A percentile compares a stretch with the other conserved stretches of the same genome.
Evolutionary conservation across 2,797 vertebrate genomes (phyloP).

Genomic region (Columba guinea): DNA sequence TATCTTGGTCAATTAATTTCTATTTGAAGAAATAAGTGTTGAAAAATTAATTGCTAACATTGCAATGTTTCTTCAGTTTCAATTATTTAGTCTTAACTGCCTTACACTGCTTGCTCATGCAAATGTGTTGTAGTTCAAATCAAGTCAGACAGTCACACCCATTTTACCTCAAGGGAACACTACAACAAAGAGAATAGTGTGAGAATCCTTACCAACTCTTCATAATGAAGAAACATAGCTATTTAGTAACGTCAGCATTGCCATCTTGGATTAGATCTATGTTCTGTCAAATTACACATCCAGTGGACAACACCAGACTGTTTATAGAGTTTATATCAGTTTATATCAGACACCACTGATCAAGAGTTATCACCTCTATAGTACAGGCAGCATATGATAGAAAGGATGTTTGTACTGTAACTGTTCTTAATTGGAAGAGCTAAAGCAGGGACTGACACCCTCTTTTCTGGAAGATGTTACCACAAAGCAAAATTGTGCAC

Average conservation of each 20-base stretch:
- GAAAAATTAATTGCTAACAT: background rate
- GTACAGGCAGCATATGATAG: background rate
- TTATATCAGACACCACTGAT: accelerated
- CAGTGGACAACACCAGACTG: background rate
- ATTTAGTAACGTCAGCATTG: background rate
- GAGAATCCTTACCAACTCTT: background rate
- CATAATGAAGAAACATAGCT: background rate
- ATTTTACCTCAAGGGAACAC: background rate
- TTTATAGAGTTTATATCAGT: background rate
- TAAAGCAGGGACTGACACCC: background rate
- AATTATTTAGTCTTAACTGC: background rate
- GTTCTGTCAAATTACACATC: background rate
- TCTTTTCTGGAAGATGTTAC: background rate
- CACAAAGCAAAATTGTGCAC: background rate
- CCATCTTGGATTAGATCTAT: background rate
- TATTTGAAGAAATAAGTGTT: background rate
- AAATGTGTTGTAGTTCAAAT: background rate
- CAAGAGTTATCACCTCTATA: background rate
- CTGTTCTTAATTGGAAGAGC: background rate
- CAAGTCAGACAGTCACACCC: background rate
- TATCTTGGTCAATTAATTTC: too few relatives aligned
- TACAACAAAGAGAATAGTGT: background rate
- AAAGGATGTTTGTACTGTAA: background rate
- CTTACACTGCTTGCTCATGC: background rate
- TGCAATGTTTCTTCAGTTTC: background rate